These are phyloP conservation scores for Zaprionus nigranus DNA, from an alignment of 1,140 invertebrate genomes.

Conservation along the genomic window DNA sequence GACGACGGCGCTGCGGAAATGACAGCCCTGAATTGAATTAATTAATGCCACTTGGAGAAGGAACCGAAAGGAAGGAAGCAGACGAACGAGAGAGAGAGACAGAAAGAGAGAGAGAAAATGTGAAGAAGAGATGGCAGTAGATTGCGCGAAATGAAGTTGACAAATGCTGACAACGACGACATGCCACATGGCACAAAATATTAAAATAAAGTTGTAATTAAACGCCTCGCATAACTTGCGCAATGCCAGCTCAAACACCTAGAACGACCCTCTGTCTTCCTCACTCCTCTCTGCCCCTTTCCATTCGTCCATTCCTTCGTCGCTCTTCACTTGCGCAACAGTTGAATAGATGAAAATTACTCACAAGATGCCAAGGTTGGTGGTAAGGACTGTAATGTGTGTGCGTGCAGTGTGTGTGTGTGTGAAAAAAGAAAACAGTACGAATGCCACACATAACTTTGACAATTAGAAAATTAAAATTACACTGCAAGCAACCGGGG, in stretches of 20 bases:
- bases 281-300: background rate
- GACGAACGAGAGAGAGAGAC: background rate
- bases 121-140: conserved; percentile 1
- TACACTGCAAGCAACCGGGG: conserved; percentile 43
- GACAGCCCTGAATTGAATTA: conserved; percentile 80
- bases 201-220: conserved; percentile 83
- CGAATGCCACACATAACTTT: conserved; percentile 53
- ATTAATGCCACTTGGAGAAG: conserved; percentile 69
- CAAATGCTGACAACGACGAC: conserved; percentile 57
- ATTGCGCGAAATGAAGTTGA: conserved; percentile 43
- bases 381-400: conserved; percentile 20
- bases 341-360: conserved; percentile 76
- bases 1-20: conserved; percentile 58
- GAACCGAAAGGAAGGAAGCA: conserved; percentile 30
- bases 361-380: conserved; percentile 59
- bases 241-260: conserved; percentile 30
- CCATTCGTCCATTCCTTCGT: background rate
- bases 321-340: conserved; percentile 57
- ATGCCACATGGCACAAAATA: conserved; percentile 66
- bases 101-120: background rate
- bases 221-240: conserved; percentile 63
- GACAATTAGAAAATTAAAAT: conserved; percentile 78
- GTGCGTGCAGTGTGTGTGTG: conserved; percentile 19
- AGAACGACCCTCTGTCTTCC: background rate
- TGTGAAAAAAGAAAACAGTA: conserved; percentile 16